Conservation (phyloP, 1,140 invertebrate species). For the Sinonovacula constricta region DNA sequence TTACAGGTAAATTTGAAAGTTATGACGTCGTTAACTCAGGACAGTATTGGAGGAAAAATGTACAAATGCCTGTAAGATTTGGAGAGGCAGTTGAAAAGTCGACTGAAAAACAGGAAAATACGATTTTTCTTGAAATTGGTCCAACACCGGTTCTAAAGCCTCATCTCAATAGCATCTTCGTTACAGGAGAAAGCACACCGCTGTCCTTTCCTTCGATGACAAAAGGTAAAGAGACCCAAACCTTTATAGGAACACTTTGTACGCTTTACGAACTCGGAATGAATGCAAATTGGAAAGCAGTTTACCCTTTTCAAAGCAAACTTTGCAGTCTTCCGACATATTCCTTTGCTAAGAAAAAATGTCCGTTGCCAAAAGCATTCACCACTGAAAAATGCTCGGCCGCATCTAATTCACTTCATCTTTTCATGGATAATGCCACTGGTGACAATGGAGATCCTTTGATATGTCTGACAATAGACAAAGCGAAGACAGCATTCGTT, state of each 20-base stretch:
- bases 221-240: constrained; percentile 17
- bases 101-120: not conserved
- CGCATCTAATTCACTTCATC: not conserved
- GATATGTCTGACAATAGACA: not conserved
- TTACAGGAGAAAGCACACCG: not conserved
- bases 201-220: constrained; percentile 38
- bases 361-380: not conserved
- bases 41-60: constrained; percentile 64
- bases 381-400: not conserved
- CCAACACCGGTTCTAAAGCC: constrained; percentile 17
- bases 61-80: constrained; percentile 57
- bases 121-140: constrained; percentile 25
- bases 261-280: constrained; percentile 49
- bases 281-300: constrained; percentile 52
- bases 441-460: not conserved
- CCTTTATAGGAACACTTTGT: constrained; percentile 26
- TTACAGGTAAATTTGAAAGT: constrained; percentile 32
- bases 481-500: constrained; percentile 20
- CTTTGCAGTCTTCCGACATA: no score
- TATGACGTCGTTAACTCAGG: constrained; percentile 13
- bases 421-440: not conserved
- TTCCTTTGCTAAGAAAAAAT: not conserved
- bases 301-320: no score
- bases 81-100: not conserved
- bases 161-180: constrained; percentile 40